Evolutionary conservation across 2,113 vertebrate genomes (phyloP), one percentile per base, ranked within the genome.

Genomic region (Ardeotis arabs): DNA sequence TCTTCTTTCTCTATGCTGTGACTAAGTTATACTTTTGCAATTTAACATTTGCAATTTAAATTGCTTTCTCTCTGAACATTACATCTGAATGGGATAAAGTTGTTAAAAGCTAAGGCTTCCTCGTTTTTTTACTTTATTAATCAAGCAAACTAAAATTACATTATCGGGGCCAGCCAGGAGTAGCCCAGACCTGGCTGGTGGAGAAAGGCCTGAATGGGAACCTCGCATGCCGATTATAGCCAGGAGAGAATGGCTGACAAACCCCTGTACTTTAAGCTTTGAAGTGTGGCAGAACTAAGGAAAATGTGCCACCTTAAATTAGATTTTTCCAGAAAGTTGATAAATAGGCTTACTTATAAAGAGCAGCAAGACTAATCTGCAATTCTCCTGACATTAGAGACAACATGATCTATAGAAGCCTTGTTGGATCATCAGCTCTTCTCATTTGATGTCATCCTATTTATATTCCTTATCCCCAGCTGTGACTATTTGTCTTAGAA

Each of bases 371-470:
- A 95, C 95, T 91, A 96, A 95, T 95, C 95, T 96, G 92, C 90
- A 96, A 93, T 95, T 96, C 92, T 94, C 95, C 73, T 95, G 95
- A 94, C 96, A 96, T 91, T 81, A 97, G 69, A 87, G 88, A 88
- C 87, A 96, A 94, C 86, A 89, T 87, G 95, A 96, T 94, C 83
- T 96, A 96, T 82, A 93, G 92, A 94, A 96, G 79, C 82, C 63
- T 69, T 87, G 95, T 95, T 97, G 95, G 95, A 96, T 96, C 95
- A 94, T 91, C 74, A 93, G 63, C 78, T 96, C 67, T 85, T 96
- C 96, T 87, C 94, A 96, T 96, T 95, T 97, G 78, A 96, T 96
- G 93, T 91, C 93, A 91, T 90, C 78, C 95, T 96, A 94, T 96
- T 96, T 96, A 93, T 96, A 95, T 91, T 95, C 81, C 78, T 93